Evolutionary conservation across 2,113 vertebrate genomes (phyloP), one percentile per base, ranked within the genome.

Genomic region (Takifugu flavidus): DNA sequence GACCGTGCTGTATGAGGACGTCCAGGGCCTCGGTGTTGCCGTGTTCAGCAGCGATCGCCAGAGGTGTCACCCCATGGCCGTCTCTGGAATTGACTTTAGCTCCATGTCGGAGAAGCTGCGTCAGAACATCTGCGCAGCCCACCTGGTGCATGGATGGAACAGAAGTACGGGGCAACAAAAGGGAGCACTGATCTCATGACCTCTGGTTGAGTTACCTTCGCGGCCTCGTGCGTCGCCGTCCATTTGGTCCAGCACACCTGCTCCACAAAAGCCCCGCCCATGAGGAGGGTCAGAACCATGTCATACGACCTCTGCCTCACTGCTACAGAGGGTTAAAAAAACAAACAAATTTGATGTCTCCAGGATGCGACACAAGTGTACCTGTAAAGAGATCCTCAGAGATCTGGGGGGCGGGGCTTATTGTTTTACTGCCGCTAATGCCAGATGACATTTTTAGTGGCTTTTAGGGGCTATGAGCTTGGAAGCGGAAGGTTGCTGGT

Each of bases 211-310:
- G 42, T 76, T 56, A 88, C 91, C 77, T 93, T 95, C 25, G 92
- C 93, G 13, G 93, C 94, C 86, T 95, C 94, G 1, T 96, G 94
- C 54, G 89, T 89, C 27, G 92, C 91, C 0, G 91, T 95, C 93
- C 93, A 94, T 31, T 81, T 90, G 44, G 84, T 92, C 50, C 86
- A 72, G 4, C 93, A 94, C 0, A 93, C 90, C 75, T 94, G 92
- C 74, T 93, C 89, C 65, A 94, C 89, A 10, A 79, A 88, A 54
- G 90, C 84, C 10, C 92, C 92, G 42, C 92, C 84, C 83, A 91
- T 88, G 57, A 95, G 86, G 55, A 97, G 88, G n/a, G 72, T 25
- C 1, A 83, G 70, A 6, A 81, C 91, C 87, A 93, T 91, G 51
- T 95, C 88, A 10, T 92, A 92, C 15, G 83, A 93, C 28, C 88